phyloP scores from a whole-genome alignment of 2,888 invertebrate species.

The Parascotia fuliginaria region DNA sequence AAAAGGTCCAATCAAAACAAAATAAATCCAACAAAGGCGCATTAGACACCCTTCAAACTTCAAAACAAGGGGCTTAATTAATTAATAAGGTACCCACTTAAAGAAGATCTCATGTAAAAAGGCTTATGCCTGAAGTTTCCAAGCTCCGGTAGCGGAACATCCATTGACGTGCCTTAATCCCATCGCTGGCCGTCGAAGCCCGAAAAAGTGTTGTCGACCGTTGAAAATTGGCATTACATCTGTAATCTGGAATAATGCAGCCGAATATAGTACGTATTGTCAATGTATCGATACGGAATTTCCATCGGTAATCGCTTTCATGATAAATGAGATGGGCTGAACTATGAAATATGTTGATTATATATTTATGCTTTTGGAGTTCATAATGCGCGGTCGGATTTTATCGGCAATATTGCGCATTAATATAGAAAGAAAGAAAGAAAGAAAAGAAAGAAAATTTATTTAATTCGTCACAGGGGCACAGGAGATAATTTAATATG shows the following conservation, averaged over 20 bases:
- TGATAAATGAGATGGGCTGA: slow-evolving; percentile 47
- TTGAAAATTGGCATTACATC: slow-evolving; percentile 69
- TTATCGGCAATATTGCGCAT: not conserved
- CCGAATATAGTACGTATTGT: slow-evolving; percentile 46
- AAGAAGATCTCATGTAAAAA: slow-evolving; percentile 63
- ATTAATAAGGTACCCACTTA: slow-evolving; percentile 77
- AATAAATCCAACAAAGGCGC: slow-evolving; percentile 44
- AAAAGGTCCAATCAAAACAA: slow-evolving; percentile 13
- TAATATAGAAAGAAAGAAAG: no score
- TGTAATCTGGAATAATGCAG: slow-evolving; percentile 63
- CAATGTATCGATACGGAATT: slow-evolving; percentile 50
- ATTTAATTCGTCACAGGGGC: no score
- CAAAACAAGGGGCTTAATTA: slow-evolving; percentile 66
- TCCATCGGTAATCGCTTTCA: slow-evolving; percentile 45
- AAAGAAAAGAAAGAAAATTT: no score
- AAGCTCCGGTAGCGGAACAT: slow-evolving; percentile 51
- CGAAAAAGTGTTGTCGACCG: slow-evolving; percentile 61
- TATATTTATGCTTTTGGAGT: not conserved
- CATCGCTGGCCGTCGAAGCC: slow-evolving; percentile 54
- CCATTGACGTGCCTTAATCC: slow-evolving; percentile 66
- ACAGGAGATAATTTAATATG: no score
- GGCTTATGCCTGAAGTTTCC: slow-evolving; percentile 71
- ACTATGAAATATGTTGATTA: slow-evolving; percentile 28
- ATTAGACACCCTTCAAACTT: slow-evolving; percentile 56
- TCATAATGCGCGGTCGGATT: not conserved